Evolutionary conservation across 2,113 vertebrate genomes (phyloP).

Genomic region (Lontra canadensis): DNA sequence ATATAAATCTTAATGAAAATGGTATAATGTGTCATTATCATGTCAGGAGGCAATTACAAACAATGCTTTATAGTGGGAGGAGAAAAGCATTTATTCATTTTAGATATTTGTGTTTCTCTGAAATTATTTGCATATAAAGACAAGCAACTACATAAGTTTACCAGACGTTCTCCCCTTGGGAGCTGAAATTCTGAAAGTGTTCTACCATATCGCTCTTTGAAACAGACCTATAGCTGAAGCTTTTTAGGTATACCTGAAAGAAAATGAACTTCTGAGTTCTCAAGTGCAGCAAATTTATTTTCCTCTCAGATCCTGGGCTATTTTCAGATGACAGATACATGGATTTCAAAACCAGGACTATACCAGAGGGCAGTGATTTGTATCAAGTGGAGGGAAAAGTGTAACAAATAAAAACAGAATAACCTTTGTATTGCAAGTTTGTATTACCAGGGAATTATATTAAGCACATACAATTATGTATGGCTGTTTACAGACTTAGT

Average conservation of each 20-base stretch:
- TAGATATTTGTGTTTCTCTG: not conserved
- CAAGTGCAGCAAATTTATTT: slow-evolving; percentile 1
- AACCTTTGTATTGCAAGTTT: not conserved
- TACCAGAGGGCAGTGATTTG: not conserved
- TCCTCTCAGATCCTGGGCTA: not conserved
- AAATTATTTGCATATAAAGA: not conserved
- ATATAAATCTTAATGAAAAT: slow-evolving; percentile 52
- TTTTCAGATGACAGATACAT: slow-evolving; percentile 42
- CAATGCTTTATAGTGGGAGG: not conserved
- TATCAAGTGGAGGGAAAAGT: not conserved
- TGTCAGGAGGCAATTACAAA: slow-evolving; percentile 40
- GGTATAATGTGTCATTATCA: slow-evolving; percentile 37
- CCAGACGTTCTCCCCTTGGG: not conserved
- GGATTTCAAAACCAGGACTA: slow-evolving; percentile 15
- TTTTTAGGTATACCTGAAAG: not conserved
- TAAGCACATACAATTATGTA: slow-evolving; percentile 13
- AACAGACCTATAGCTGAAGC: not conserved
- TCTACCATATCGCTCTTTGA: not conserved
- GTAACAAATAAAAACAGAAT: slow-evolving; percentile 13
- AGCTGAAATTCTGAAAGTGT: not conserved
- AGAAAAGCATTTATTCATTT: slow-evolving; percentile 38
- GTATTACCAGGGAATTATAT: not conserved
- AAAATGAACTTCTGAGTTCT: slow-evolving; percentile 29
- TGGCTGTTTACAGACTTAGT: not conserved
- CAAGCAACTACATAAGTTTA: not conserved